Evolutionary conservation across 2,888 invertebrate genomes (phyloP).

Genomic region (Congeria kusceri): DNA sequence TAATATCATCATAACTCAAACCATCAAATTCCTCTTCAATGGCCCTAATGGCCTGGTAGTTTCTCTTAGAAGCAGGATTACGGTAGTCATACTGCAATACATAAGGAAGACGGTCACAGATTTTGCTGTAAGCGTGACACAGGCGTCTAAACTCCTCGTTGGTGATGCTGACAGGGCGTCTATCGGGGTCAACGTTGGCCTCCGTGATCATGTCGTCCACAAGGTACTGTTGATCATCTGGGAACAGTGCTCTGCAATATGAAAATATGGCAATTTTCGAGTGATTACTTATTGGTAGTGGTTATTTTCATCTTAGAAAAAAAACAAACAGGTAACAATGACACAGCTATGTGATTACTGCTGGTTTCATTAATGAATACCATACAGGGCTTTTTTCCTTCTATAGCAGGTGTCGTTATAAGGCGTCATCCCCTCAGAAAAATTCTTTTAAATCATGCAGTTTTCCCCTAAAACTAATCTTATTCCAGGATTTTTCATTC

Average conservation of each 20-base stretch:
- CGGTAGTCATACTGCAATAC: constrained; percentile 89
- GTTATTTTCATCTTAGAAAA: too few relatives aligned
- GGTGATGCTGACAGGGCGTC: constrained; percentile 91
- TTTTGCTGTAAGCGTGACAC: constrained; percentile 91
- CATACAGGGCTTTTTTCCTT: too few relatives aligned
- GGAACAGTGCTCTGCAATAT: constrained; percentile 89
- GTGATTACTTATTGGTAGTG: too few relatives aligned
- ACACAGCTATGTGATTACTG: too few relatives aligned
- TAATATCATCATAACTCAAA: neutral
- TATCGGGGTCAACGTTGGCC: constrained; percentile 90
- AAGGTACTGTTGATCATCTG: constrained; percentile 89
- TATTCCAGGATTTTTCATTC: too few relatives aligned
- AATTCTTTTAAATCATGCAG: too few relatives aligned
- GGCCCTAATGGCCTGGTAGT: constrained; percentile 20
- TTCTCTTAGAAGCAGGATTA: constrained; percentile 41
- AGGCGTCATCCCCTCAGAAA: too few relatives aligned
- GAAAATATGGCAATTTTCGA: too few relatives aligned
- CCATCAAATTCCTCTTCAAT: constrained; percentile 33
- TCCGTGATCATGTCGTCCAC: constrained; percentile 89
- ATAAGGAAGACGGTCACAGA: constrained; percentile 86
- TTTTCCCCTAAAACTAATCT: too few relatives aligned
- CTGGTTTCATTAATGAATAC: too few relatives aligned
- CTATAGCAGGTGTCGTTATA: too few relatives aligned
- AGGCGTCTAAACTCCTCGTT: constrained; percentile 92
- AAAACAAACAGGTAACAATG: too few relatives aligned